phyloP scores from a whole-genome alignment of 2,888 invertebrate species.

The Oegoconia quadripuncta region DNA sequence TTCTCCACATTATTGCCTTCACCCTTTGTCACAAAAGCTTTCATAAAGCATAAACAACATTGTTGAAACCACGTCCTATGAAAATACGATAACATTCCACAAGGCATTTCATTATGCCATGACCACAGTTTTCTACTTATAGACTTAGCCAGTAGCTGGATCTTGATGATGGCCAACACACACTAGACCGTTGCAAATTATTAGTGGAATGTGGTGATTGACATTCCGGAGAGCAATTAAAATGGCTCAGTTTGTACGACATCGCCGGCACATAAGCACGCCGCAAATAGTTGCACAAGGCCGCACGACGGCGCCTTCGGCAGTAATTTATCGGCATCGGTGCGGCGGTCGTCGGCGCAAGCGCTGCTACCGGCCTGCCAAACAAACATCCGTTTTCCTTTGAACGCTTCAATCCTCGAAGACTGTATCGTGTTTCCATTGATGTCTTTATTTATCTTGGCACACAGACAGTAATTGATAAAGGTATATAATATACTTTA shows the following conservation, averaged over 20 bases:
- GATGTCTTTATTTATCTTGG: not conserved
- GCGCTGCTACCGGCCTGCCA: constrained; percentile 31
- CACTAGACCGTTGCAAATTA: constrained; percentile 34
- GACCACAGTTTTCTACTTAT: too few relatives aligned
- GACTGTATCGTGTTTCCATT: not conserved
- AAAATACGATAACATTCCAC: not conserved
- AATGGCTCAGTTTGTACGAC: constrained; percentile 30
- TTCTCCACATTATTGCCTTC: constrained; percentile 38
- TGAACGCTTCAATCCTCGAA: constrained; percentile 20
- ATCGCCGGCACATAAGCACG: constrained; percentile 37
- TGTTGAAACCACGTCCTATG: not conserved
- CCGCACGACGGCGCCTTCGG: constrained; percentile 45
- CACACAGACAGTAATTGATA: not conserved
- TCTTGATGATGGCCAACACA: constrained; percentile 6
- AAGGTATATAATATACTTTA: too few relatives aligned
- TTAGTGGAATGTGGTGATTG: constrained; percentile 53
- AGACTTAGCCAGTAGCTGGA: too few relatives aligned
- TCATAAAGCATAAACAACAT: constrained; percentile 4
- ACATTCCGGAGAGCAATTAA: constrained; percentile 61
- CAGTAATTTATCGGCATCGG: constrained; percentile 51
- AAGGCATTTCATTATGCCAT: too few relatives aligned
- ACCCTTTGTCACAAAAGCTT: constrained; percentile 23
- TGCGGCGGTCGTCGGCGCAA: constrained; percentile 18
- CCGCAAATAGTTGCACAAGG: constrained; percentile 70
- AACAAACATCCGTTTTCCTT: constrained; percentile 42